A percentile compares a stretch with the other conserved stretches of the same genome.
phyloP scores from a whole-genome alignment of 1,140 invertebrate genomes.

The Megalonaias nervosa region DNA sequence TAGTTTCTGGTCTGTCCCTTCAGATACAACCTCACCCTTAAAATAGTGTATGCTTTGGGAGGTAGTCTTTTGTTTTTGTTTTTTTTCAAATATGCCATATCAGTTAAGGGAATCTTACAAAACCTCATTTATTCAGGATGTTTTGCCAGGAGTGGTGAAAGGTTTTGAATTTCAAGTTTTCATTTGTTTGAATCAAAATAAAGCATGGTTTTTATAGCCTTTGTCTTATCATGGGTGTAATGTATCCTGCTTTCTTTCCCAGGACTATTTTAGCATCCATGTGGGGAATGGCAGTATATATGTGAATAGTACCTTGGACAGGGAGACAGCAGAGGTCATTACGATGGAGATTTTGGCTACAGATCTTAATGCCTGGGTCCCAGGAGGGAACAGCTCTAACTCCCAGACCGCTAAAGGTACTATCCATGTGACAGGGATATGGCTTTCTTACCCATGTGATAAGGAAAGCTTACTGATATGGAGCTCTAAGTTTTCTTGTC shows the following conservation, averaged over 20 bases:
- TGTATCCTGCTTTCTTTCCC: constrained; percentile 7
- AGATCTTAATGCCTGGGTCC: constrained; percentile 37
- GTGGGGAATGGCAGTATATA: constrained; percentile 41
- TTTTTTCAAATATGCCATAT: too few species aligned
- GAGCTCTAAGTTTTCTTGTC: too few species aligned
- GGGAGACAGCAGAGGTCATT: constrained; percentile 52
- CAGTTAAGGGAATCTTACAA: neutral
- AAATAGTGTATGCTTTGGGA: too few species aligned
- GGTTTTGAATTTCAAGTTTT: neutral
- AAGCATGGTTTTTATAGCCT: neutral
- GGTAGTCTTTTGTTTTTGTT: too few species aligned
- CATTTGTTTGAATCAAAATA: neutral
- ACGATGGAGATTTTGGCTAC: constrained; percentile 39
- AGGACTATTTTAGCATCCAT: constrained; percentile 55
- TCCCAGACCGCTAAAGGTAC: too few species aligned
- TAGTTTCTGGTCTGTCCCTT: too few species aligned
- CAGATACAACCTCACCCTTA: too few species aligned
- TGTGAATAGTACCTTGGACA: constrained; percentile 40
- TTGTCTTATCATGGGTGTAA: neutral
- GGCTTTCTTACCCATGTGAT: too few species aligned
- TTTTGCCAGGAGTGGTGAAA: neutral
- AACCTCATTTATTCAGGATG: constrained; percentile 2
- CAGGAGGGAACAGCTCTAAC: too few species aligned
- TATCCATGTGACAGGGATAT: too few species aligned
- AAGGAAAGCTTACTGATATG: too few species aligned